Evolutionary conservation across 2,888 invertebrate genomes (phyloP).

Genomic region (Hypsopygia costalis): DNA sequence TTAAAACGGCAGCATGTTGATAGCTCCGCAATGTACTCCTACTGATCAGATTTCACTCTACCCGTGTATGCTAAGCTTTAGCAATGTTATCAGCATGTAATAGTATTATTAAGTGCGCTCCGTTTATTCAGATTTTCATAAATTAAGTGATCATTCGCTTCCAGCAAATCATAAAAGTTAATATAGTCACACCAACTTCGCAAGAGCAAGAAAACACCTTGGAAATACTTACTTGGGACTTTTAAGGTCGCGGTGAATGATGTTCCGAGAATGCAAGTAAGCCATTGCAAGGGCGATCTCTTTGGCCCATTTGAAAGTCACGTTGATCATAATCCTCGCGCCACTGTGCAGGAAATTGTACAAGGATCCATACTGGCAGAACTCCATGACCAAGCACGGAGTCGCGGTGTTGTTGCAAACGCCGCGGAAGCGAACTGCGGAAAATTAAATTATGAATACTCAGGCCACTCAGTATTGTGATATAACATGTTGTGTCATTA

Average conservation of each 20-base stretch:
- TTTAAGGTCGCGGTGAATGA: slow-evolving; percentile 98
- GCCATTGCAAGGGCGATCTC: slow-evolving; percentile 98
- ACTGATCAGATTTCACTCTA: no score
- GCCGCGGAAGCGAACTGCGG: slow-evolving; percentile 85
- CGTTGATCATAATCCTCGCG: slow-evolving; percentile 90
- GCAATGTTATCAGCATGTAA: no score
- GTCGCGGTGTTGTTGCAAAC: slow-evolving; percentile 96
- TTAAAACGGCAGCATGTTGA: no score
- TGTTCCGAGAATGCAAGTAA: slow-evolving; percentile 96
- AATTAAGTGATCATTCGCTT: no score
- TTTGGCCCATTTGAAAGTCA: slow-evolving; percentile 95
- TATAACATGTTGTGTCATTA: no score
- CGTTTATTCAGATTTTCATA: no score
- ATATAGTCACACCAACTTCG: no score
- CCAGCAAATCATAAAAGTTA: no score
- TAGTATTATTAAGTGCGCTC: no score
- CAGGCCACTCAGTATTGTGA: no score
- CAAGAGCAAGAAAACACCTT: not conserved
- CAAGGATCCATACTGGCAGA: slow-evolving; percentile 96
- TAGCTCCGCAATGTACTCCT: no score
- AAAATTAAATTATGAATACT: slow-evolving; percentile 2
- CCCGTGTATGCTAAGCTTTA: no score
- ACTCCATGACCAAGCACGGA: slow-evolving; percentile 99
- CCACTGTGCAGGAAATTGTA: slow-evolving; percentile 94
- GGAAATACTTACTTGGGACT: slow-evolving; percentile 97